These are phyloP conservation scores for Sebastolobus alascanus DNA, from an alignment of 2,797 vertebrate species.

Conservation along the genomic window DNA sequence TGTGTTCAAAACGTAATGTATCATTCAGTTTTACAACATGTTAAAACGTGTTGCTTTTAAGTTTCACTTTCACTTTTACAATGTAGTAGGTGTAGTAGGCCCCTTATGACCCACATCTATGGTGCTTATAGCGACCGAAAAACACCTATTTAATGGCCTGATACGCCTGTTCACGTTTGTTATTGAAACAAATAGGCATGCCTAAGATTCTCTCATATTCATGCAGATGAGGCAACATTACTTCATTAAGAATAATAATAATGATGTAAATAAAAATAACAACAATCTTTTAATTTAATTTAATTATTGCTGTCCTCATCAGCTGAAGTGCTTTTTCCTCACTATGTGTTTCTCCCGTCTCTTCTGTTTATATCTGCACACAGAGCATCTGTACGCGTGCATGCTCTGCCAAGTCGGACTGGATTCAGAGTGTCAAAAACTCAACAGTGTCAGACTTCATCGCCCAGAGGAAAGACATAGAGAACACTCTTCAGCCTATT, in stretches of 20 bases:
- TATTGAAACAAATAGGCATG: background rate
- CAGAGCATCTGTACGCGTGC: slow-evolving; percentile 75
- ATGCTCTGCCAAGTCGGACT: slow-evolving; percentile 80
- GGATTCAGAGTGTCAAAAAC: slow-evolving; percentile 79
- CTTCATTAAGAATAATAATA: background rate
- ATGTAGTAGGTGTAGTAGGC: too few relatives aligned
- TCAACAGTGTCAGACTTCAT: slow-evolving; percentile 76
- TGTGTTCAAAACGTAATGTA: too few relatives aligned
- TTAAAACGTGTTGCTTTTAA: too few relatives aligned
- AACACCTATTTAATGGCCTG: background rate
- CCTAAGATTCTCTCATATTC: background rate
- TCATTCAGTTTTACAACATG: too few relatives aligned
- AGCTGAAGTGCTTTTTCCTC: background rate
- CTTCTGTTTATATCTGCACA: slow-evolving; percentile 1
- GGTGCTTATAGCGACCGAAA: too few relatives aligned
- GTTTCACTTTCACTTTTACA: too few relatives aligned
- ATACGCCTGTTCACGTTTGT: background rate
- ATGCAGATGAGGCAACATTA: background rate
- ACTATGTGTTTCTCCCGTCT: background rate
- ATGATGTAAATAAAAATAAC: background rate
- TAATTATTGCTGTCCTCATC: background rate
- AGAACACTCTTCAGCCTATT: slow-evolving; percentile 77
- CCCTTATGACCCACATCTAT: too few relatives aligned
- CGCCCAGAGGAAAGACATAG: slow-evolving; percentile 82
- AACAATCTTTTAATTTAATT: background rate